phyloP scores from a whole-genome alignment of 2,797 vertebrate genomes.

The Paguma larvata region DNA sequence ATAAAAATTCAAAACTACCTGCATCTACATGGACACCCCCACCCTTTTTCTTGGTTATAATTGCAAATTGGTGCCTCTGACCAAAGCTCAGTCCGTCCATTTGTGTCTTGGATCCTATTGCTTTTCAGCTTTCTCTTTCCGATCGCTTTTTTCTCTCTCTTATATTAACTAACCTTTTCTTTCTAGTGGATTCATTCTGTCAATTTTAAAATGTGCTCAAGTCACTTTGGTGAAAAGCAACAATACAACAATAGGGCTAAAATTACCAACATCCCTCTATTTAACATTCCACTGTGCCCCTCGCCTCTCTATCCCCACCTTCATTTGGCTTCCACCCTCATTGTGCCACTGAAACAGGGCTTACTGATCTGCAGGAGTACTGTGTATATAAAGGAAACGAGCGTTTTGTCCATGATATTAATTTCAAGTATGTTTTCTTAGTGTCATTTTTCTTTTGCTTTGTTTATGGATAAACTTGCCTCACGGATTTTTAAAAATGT shows the following conservation, averaged over 20 bases:
- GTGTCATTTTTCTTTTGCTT: constrained; percentile 13
- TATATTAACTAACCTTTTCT: background rate
- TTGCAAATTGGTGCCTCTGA: background rate
- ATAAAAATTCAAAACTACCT: background rate
- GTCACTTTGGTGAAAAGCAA: background rate
- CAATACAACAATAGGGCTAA: background rate
- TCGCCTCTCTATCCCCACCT: background rate
- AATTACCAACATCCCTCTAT: background rate
- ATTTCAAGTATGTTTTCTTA: background rate
- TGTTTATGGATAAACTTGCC: background rate
- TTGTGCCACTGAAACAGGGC: background rate
- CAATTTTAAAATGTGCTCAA: constrained; percentile 45
- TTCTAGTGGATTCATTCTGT: background rate
- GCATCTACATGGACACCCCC: too few relatives aligned
- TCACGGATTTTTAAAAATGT: background rate
- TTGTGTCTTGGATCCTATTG: background rate
- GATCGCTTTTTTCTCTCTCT: background rate
- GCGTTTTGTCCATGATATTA: background rate
- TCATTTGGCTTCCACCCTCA: constrained; percentile 22
- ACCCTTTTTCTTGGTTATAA: background rate
- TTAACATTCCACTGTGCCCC: background rate
- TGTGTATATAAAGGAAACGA: constrained; percentile 1
- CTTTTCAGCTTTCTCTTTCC: background rate
- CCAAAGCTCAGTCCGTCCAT: background rate
- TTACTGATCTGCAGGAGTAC: background rate